Evolutionary conservation across 2,113 vertebrate genomes (phyloP).

Genomic region (Hemibagrus wyckioides): DNA sequence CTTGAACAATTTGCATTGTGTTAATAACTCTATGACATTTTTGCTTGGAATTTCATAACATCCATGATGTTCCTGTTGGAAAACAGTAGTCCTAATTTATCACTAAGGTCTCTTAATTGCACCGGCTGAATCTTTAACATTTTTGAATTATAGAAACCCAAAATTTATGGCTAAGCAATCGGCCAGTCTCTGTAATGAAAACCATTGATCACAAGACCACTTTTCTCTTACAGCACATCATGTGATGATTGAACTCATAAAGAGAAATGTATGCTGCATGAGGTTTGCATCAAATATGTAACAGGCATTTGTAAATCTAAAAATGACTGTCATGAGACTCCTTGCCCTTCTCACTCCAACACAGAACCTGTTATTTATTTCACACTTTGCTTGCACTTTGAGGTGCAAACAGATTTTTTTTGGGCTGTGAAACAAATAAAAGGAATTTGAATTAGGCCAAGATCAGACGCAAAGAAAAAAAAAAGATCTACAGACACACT

Average conservation of each 20-base stretch:
- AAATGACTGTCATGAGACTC: constrained; percentile 8
- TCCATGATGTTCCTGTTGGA: constrained; percentile 32
- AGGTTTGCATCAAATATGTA: not conserved
- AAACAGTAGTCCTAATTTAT: constrained; percentile 8
- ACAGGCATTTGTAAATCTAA: not conserved
- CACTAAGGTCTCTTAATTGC: not conserved
- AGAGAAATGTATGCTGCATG: constrained; percentile 36
- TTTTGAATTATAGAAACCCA: not conserved
- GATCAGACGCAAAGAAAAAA: constrained; percentile 64
- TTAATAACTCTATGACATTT: not conserved
- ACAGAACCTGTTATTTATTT: constrained; percentile 63
- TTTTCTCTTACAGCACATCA: constrained; percentile 21
- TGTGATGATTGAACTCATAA: constrained; percentile 32
- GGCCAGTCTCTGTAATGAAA: constrained; percentile 3
- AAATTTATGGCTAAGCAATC: not conserved
- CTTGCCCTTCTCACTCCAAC: constrained; percentile 23
- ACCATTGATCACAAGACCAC: not conserved
- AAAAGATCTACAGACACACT: constrained; percentile 58
- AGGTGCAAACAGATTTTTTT: constrained; percentile 54
- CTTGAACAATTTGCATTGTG: constrained; percentile 10
- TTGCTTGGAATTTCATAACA: constrained; percentile 20
- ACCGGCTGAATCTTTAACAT: not conserved
- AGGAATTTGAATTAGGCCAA: constrained; percentile 60
- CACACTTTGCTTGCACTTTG: constrained; percentile 58
- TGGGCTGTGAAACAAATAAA: constrained; percentile 62